phyloP scores from a whole-genome alignment of 2,888 invertebrate species.

The Leptinotarsa tumamoca region DNA sequence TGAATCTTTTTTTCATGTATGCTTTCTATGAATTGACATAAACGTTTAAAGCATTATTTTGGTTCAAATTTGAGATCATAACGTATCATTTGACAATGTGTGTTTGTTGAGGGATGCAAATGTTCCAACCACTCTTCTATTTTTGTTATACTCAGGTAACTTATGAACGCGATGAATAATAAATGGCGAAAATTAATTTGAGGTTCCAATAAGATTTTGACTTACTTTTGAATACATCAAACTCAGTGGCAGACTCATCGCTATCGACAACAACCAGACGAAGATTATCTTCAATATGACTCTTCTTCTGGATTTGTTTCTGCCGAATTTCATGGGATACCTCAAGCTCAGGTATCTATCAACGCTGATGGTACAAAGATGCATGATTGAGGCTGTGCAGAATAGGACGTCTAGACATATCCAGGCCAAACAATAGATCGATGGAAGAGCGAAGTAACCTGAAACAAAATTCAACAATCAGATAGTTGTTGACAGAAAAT shows the following conservation, averaged over 20 bases:
- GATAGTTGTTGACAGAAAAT: too few relatives aligned
- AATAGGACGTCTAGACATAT: constrained; percentile 95
- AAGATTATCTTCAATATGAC: constrained; percentile 91
- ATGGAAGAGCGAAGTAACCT: constrained; percentile 86
- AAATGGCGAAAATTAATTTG: too few relatives aligned
- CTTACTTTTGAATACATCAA: constrained; percentile 89
- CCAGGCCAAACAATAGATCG: constrained; percentile 92
- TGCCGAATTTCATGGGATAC: constrained; percentile 92
- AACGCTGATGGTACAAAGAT: constrained; percentile 95
- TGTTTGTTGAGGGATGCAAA: too few relatives aligned
- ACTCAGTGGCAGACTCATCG: constrained; percentile 91
- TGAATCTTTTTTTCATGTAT: too few relatives aligned
- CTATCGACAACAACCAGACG: constrained; percentile 93
- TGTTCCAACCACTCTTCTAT: too few relatives aligned
- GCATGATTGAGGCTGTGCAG: constrained; percentile 97
- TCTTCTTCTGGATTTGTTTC: constrained; percentile 87
- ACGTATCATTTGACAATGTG: too few relatives aligned
- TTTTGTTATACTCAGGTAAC: too few relatives aligned
- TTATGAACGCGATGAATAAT: too few relatives aligned
- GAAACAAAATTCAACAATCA: constrained; percentile 59
- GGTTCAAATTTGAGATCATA: too few relatives aligned
- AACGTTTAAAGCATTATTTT: too few relatives aligned
- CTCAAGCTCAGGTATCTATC: constrained; percentile 93
- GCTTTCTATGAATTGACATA: too few relatives aligned
- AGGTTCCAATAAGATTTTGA: not conserved